Evolutionary conservation across 2,888 invertebrate genomes (phyloP).

Genomic region (Polyploca ridens): DNA sequence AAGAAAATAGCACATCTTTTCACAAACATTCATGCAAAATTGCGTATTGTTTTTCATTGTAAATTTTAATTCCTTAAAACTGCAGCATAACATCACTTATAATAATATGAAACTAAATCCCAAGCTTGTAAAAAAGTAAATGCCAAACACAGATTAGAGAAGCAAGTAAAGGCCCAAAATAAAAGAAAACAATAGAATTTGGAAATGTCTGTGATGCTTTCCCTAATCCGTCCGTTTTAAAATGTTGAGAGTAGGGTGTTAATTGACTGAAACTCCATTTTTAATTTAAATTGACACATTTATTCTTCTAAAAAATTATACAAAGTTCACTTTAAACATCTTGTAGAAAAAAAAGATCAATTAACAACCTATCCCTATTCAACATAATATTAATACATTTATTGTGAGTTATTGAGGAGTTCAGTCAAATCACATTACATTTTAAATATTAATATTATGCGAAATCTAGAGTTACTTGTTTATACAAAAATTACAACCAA

Average conservation of each 20-base stretch:
- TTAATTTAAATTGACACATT: conserved; percentile 77
- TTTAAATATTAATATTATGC: conserved; percentile 49
- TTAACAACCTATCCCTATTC: conserved; percentile 82
- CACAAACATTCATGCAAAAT: conserved; percentile 3
- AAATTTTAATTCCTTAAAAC: conserved; percentile 11
- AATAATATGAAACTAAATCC: conserved; percentile 35
- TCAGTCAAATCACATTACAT: conserved; percentile 77
- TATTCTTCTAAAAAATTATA: conserved; percentile 80
- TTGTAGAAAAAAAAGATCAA: conserved; percentile 70
- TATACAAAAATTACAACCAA: conserved; percentile 52
- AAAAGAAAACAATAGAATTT: conserved; percentile 39
- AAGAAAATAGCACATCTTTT: neutral
- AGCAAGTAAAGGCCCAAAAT: conserved; percentile 54
- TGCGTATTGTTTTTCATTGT: neutral
- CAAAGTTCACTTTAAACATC: conserved; percentile 79
- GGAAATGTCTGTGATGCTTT: neutral
- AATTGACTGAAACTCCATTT: conserved; percentile 84
- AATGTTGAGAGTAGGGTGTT: conserved; percentile 79
- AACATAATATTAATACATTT: conserved; percentile 63
- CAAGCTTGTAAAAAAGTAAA: conserved; percentile 43
- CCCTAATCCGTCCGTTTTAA: neutral
- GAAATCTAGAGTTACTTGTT: conserved; percentile 41
- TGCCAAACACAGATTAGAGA: conserved; percentile 65
- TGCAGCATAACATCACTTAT: conserved; percentile 16
- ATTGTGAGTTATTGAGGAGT: conserved; percentile 71